Conservation (phyloP, 2,113 vertebrate species). For the Lathamus discolor region DNA sequence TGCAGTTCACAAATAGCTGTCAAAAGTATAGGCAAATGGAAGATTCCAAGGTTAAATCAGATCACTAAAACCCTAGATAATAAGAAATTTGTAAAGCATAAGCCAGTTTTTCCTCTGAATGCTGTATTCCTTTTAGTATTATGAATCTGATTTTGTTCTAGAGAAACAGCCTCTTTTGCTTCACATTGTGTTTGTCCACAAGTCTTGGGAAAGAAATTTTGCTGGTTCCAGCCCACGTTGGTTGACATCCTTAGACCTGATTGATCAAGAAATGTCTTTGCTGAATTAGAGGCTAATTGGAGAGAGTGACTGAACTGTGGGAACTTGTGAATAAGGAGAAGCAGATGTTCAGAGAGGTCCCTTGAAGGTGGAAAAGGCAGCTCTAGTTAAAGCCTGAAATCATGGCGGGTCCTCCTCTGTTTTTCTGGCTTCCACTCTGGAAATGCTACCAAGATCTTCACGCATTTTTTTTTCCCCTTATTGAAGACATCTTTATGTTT, state of each 20-base stretch:
- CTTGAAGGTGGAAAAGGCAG: background rate
- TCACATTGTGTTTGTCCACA: background rate
- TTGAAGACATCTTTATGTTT: background rate
- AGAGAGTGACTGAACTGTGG: background rate
- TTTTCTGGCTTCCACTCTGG: background rate
- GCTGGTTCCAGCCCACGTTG: fast-evolving
- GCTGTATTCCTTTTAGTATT: background rate
- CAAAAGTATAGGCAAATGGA: background rate
- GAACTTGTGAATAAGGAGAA: background rate
- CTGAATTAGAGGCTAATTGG: background rate
- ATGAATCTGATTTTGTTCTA: background rate
- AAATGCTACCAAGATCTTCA: background rate
- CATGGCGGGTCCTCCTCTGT: fast-evolving
- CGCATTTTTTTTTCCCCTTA: background rate
- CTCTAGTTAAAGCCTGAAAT: background rate
- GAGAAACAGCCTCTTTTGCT: background rate
- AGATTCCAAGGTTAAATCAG: background rate
- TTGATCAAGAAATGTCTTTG: background rate
- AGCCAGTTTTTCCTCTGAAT: background rate
- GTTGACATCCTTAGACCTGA: background rate
- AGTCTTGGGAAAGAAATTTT: background rate
- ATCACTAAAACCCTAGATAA: background rate
- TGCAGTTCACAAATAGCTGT: background rate
- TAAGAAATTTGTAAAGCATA: background rate
- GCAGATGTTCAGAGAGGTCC: fast-evolving